phyloP scores from a whole-genome alignment of 2,113 vertebrate species.

The Bagarius yarrelli region DNA sequence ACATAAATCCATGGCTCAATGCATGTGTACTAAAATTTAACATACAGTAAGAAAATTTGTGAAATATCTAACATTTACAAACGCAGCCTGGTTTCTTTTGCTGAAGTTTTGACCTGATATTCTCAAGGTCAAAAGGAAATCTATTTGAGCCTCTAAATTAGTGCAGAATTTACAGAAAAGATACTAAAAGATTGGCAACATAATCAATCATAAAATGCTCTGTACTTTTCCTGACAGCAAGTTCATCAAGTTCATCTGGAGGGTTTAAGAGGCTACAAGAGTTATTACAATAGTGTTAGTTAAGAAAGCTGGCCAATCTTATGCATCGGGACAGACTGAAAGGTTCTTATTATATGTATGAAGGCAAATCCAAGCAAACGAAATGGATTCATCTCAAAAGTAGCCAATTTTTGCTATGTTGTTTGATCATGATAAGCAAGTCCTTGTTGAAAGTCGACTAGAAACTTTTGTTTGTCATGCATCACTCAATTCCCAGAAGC shows the following conservation, averaged over 20 bases:
- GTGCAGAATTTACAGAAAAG: background rate
- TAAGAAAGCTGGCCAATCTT: background rate
- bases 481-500: conserved; percentile 4
- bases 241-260: conserved; percentile 1
- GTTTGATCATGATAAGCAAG: background rate
- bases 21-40: background rate
- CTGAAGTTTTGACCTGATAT: background rate
- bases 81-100: background rate
- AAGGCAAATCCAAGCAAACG: too few relatives aligned
- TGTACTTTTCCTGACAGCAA: conserved; percentile 49
- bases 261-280: background rate
- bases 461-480: background rate
- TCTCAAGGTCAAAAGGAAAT: background rate
- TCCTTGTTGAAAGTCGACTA: background rate
- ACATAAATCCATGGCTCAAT: too few relatives aligned
- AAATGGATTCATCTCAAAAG: background rate
- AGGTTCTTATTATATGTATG: too few relatives aligned
- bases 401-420: background rate
- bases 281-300: background rate
- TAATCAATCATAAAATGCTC: conserved; percentile 36
- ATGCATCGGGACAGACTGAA: background rate
- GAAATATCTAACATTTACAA: background rate
- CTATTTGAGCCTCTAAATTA: background rate
- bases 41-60: background rate
- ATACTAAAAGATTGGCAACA: background rate